A percentile compares a stretch with the other conserved stretches of the same genome.
phyloP scores from a whole-genome alignment of 2,888 invertebrate genomes.

The Zhuqinia jingwanae region DNA sequence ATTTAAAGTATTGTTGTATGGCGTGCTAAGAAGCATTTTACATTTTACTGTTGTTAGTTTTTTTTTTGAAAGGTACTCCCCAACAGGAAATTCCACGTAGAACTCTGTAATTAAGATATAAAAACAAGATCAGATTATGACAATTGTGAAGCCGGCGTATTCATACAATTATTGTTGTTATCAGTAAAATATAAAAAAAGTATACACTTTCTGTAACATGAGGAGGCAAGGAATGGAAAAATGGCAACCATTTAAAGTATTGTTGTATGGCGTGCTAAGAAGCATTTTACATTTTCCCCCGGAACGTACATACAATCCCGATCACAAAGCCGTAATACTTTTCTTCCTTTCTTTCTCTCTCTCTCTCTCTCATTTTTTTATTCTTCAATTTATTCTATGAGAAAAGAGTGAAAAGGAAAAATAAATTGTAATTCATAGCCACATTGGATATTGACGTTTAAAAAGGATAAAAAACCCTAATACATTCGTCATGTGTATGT shows the following conservation, averaged over 20 bases:
- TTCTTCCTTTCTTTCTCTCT: neutral
- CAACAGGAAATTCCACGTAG: slow-evolving; percentile 64
- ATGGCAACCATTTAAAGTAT: slow-evolving; percentile 55
- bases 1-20: slow-evolving; percentile 60
- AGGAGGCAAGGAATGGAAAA: slow-evolving; percentile 3
- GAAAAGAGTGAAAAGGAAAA: neutral
- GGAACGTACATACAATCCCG: neutral
- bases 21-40: slow-evolving; percentile 66
- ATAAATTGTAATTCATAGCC: neutral
- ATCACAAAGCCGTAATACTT: too few relatives aligned
- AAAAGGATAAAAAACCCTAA: neutral
- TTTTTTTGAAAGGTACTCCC: slow-evolving; percentile 51
- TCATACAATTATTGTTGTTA: slow-evolving; percentile 49
- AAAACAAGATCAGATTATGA: slow-evolving; percentile 62
- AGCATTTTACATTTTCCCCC: slow-evolving; percentile 59
- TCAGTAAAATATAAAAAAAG: slow-evolving; percentile 32
- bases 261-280: slow-evolving; percentile 64
- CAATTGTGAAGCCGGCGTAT: slow-evolving; percentile 27
- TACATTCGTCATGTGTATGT: slow-evolving; percentile 22
- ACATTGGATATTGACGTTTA: slow-evolving; percentile 34
- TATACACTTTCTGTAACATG: neutral
- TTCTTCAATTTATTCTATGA: slow-evolving; percentile 7
- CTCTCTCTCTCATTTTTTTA: slow-evolving; percentile 9
- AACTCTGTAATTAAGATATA: slow-evolving; percentile 70
- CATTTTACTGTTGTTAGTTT: too few relatives aligned